Evolutionary conservation across 2,113 vertebrate genomes (phyloP).

Genomic region (Halcyon senegalensis): DNA sequence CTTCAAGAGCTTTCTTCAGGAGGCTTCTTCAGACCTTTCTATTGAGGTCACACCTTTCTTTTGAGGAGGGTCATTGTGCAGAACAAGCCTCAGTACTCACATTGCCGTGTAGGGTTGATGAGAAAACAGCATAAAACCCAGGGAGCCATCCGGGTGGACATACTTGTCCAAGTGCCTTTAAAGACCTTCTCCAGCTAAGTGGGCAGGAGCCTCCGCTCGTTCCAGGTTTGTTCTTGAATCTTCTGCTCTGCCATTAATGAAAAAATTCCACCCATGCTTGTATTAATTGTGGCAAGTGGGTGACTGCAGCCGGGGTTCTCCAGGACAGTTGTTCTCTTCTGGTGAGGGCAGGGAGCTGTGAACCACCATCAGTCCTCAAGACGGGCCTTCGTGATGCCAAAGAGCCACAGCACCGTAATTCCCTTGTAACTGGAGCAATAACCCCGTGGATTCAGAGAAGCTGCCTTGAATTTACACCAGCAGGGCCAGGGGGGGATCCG

Average conservation of each 20-base stretch:
- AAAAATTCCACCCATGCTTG: background rate
- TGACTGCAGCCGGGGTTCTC: background rate
- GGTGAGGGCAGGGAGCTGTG: background rate
- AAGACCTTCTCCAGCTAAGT: background rate
- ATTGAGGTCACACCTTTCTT: too few relatives aligned
- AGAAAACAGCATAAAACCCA: background rate
- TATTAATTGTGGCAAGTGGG: background rate
- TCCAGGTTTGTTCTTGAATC: background rate
- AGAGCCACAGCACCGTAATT: background rate
- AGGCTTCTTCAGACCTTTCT: too few relatives aligned
- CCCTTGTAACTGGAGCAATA: background rate
- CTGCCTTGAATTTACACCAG: background rate
- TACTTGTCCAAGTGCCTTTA: background rate
- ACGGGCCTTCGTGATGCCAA: background rate
- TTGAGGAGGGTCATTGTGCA: background rate
- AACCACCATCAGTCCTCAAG: background rate
- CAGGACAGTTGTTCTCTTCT: background rate
- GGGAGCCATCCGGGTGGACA: background rate
- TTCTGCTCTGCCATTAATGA: background rate
- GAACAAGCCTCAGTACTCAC: background rate
- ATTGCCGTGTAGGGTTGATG: fast-evolving
- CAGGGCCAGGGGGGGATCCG: too few relatives aligned
- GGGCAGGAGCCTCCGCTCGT: background rate
- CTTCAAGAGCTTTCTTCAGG: background rate
- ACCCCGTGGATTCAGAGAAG: background rate